Conservation (phyloP, 2,797 vertebrate genomes). For the Pantherophis alleghaniensis region DNA sequence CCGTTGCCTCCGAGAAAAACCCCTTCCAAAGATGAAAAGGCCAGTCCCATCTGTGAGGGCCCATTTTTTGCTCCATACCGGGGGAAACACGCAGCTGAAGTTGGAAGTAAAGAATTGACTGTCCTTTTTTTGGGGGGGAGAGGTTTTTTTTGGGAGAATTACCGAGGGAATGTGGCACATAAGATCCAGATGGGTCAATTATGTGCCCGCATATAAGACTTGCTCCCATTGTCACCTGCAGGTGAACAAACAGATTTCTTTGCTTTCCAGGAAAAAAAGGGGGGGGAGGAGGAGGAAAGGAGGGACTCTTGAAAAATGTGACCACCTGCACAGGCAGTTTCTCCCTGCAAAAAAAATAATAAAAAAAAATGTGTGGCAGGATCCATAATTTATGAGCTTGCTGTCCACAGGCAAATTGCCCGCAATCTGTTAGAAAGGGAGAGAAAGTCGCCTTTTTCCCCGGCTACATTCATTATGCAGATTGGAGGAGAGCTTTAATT, state of each 20-base stretch:
- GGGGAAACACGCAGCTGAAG: fast-evolving
- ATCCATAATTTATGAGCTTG: conserved; percentile 60
- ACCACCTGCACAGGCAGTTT: conserved; percentile 40
- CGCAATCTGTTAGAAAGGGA: conserved; percentile 56
- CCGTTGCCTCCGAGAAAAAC: fast-evolving
- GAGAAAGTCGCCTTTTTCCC: conserved; percentile 53
- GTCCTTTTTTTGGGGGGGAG: fast-evolving
- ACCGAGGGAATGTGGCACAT: fast-evolving
- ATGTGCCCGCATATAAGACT: neutral
- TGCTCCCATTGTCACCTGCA: neutral
- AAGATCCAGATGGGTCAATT: neutral
- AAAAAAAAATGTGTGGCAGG: conserved; percentile 27
- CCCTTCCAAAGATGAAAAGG: neutral
- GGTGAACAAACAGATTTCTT: conserved; percentile 1
- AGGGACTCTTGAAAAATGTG: conserved; percentile 14
- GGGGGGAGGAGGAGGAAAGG: no score
- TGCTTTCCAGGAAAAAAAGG: neutral
- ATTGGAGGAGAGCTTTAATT: conserved; percentile 55
- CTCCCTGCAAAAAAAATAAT: conserved; percentile 31
- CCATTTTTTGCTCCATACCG: neutral
- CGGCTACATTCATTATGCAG: conserved; percentile 40
- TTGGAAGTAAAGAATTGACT: fast-evolving
- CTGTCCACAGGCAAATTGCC: conserved; percentile 63
- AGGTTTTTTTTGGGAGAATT: neutral
- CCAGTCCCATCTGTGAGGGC: neutral